Evolutionary conservation across 2,113 vertebrate genomes (phyloP), one percentile per base, ranked within the genome.

Genomic region (Platycercus adscitus): DNA sequence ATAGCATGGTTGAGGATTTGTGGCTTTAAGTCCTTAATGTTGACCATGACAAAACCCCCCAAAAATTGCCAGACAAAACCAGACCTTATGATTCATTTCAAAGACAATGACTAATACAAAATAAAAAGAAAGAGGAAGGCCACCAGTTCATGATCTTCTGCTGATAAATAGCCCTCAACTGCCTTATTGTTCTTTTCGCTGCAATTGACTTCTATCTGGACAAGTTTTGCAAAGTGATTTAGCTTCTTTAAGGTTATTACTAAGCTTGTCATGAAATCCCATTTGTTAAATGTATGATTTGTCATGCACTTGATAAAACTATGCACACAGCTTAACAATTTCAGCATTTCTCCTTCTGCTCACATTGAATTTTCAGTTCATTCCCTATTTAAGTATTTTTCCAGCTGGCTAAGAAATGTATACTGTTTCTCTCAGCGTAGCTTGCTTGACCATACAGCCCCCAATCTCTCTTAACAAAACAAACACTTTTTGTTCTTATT

Each of bases 111-210:
- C 66, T 82, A 77, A 55, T 11, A 39, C 11, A 70, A 81, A 81
- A 37, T 37, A 71, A 66, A 78, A 94, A 73, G 20, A 71, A 88
- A 90, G 69, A 91, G 68, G 89, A 88, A 92, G 49, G 24, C 39
- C 60, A 73, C 28, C 21, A 69, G 41, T 29, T 63, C 69, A 64
- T 10, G 37, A 85, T 76, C 52, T 58, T 43, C 25, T 39, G 65
- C 39, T 92, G 70, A 69, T 72, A 83, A 90, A 7, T 17, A 88
- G 47, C 52, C 56, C 17, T 49, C 43, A 68, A 10, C 33, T 50
- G 76, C 47, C 17, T 63, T n/a, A 66, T 3, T 11, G 26, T 26
- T 80, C 25, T 50, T 47, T 70, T 37, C 3, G 7, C 23, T 72
- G 41, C 39, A 44, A 69, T 6, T 61, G 41, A 69, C 35, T 70